Base-by-base conservation (phyloP, 2,113 vertebrate species). In the Callaeas wilsoni region DNA sequence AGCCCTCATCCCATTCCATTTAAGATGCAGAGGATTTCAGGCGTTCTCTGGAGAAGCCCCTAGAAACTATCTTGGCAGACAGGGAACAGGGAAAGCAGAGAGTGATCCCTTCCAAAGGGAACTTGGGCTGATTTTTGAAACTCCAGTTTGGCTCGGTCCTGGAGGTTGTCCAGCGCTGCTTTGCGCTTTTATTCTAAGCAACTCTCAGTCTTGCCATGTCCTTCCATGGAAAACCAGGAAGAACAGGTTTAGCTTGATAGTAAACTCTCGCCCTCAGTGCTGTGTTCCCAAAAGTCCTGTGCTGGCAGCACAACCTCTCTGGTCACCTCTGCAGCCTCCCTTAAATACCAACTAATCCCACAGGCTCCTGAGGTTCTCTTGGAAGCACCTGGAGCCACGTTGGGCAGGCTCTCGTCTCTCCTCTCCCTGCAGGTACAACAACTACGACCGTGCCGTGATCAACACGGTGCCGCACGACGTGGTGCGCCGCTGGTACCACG, bases 361-460 rank as follows among this genome's bases (percentile, higher is more conserved):
- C 13, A 25, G 26, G 49, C 44, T 64, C 47, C 35, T 2, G 32
- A 12, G 39, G 9, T n/a, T 79, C 55, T 46, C 63, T 26, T 12
- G 42, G 83, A 7, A 64, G 27, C 30, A 6, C 30, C 19, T 33
- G 62, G 53, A 65, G n/a, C 42, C 10, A 0, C 0, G 0, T 1
- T 29, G 33, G 49, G 32, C 20, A 2, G 5, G 70, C 56, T 63
- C 52, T 87, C 21, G 18, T 59, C 65, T 69, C 22, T 50, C 16
- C 56, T 90, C 85, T 30, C 26, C 69, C 35, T 80, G 39, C 90
- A 99, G 99, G 42, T 99, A 99, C 98, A 99, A 99, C 91, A 99
- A 99, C 98, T 99, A 99, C 2, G 99, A 99, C 92, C 98, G 99
- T 9, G 97, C 99, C 0, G 98, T 99, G 88, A 98, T 99, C 63